These are phyloP conservation scores for Hoplostethus atlanticus DNA, from an alignment of 2,797 vertebrate species.

Conservation along the genomic window DNA sequence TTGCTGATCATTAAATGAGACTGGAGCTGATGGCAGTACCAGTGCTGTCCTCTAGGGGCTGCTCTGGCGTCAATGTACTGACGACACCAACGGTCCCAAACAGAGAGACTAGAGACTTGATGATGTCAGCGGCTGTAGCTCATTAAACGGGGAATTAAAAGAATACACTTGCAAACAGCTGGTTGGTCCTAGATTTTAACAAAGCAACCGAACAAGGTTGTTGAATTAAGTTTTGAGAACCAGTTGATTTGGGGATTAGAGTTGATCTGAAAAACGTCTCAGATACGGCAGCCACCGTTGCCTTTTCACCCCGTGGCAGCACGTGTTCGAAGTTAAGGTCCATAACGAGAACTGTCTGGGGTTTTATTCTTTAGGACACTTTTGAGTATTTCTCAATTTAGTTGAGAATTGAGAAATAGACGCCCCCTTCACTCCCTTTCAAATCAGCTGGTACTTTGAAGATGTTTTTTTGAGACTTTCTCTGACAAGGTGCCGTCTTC, in stretches of 20 bases:
- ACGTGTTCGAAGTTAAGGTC: conserved; percentile 42
- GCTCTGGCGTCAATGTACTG: conserved; percentile 70
- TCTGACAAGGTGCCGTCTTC: conserved; percentile 66
- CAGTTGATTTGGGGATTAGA: conserved; percentile 25
- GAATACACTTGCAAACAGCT: conserved; percentile 54
- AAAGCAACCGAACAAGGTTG: conserved; percentile 29
- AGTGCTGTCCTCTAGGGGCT: conserved; percentile 65
- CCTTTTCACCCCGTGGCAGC: neutral
- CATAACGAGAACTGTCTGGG: conserved; percentile 29
- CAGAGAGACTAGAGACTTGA: conserved; percentile 33
- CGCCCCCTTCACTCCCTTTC: conserved; percentile 22
- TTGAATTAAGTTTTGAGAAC: conserved; percentile 14
- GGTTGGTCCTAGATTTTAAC: conserved; percentile 56
- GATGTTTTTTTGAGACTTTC: conserved; percentile 52
- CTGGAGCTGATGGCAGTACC: neutral
- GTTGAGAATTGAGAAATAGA: conserved; percentile 5
- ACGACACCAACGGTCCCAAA: conserved; percentile 6
- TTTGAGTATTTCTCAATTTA: conserved; percentile 9
- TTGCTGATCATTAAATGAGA: neutral
- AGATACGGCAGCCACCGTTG: neutral
- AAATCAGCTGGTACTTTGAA: conserved; percentile 61
- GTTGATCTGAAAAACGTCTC: conserved; percentile 54
- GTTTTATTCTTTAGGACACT: neutral
- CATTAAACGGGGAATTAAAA: conserved; percentile 59
- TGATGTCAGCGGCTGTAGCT: conserved; percentile 46